Evolutionary conservation across 35 echinoderm and acorn worm species (phyloP).

Genomic region (Apostichopus parvimensis): DNA sequence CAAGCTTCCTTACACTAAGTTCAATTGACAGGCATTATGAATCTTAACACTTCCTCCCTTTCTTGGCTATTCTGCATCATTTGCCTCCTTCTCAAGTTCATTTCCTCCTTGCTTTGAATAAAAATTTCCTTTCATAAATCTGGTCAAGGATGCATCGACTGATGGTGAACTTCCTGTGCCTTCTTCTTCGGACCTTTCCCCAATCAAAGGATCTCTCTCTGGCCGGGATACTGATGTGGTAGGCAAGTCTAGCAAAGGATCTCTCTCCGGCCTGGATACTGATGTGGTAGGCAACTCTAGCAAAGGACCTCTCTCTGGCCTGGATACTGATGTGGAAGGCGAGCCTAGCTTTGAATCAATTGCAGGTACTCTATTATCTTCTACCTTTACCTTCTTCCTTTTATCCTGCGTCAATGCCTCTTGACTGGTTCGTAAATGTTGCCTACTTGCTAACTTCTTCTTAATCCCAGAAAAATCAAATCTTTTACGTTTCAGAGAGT

Average conservation of each 20-base stretch:
- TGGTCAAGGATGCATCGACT: slow-evolving; percentile 6
- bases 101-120: not conserved
- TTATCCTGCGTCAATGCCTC: not conserved
- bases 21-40: too few relatives aligned
- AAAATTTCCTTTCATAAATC: not conserved
- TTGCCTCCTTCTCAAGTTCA: not conserved
- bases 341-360: not conserved
- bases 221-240: not conserved
- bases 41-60: too few relatives aligned
- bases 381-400: not conserved
- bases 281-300: not conserved
- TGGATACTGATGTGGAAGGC: not conserved
- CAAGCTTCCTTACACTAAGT: too few relatives aligned
- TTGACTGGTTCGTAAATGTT: not conserved
- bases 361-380: not conserved
- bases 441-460: not conserved
- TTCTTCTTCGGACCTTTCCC: not conserved
- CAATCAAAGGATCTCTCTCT: not conserved
- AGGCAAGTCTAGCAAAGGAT: not conserved
- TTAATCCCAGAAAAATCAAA: not conserved
- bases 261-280: not conserved
- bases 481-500: not conserved
- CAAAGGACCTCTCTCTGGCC: not conserved
- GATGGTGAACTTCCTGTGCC: not conserved
- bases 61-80: not conserved